Evolutionary conservation across 37 sponge, comb jelly and placozoan genomes (phyloP).

Genomic region (Halisarca cf. caerulea): DNA sequence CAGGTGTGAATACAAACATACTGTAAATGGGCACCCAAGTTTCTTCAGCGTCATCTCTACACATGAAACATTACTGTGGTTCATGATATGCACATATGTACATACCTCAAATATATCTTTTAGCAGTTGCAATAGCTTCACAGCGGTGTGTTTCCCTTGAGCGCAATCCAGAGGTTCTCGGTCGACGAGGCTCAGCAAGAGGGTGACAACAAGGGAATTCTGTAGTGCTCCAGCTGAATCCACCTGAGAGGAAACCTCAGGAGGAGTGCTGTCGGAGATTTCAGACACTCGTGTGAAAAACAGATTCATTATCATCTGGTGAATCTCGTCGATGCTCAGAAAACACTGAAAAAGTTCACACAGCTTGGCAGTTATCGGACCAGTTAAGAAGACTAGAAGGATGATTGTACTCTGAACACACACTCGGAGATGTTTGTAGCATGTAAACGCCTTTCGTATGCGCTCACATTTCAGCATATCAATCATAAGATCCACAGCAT

Average conservation of each 20-base stretch:
- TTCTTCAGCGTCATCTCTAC: no score
- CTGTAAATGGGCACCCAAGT: no score
- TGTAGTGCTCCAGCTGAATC: no score
- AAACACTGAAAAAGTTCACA: not conserved
- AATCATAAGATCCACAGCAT: not conserved
- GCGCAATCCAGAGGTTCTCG: no score
- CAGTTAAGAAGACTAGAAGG: not conserved
- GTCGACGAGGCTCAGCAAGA: no score
- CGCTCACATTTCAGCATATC: not conserved
- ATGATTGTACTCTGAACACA: constrained; percentile 15
- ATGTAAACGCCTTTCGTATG: not conserved
- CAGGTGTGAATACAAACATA: not conserved
- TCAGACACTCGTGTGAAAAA: not conserved
- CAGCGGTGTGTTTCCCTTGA: not conserved
- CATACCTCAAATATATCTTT: constrained; percentile 1
- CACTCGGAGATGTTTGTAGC: constrained; percentile 6
- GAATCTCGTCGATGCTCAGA: not conserved
- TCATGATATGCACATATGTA: no score
- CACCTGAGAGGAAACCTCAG: no score
- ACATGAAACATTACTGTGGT: no score
- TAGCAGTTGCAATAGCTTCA: not conserved
- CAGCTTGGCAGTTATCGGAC: not conserved
- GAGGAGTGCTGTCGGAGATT: not conserved
- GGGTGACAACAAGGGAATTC: no score
- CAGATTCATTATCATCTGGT: constrained; percentile 1